Conservation (phyloP, 2,113 vertebrate genomes). For the Pseudorectes ferrugineus region DNA sequence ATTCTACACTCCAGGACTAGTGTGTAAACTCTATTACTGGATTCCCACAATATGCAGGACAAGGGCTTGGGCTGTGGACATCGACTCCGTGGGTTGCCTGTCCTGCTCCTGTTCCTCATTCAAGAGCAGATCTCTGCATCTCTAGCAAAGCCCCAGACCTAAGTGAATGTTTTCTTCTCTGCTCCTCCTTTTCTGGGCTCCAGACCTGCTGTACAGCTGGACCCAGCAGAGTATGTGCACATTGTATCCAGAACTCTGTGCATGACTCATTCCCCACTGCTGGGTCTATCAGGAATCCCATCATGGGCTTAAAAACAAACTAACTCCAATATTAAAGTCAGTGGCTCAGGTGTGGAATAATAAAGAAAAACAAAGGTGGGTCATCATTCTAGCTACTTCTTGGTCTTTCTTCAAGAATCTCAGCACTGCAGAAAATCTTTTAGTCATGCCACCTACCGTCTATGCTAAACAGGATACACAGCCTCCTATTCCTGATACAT, state of each 20-base stretch:
- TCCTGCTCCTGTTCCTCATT: background rate
- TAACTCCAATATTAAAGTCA: background rate
- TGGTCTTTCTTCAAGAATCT: background rate
- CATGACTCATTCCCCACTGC: background rate
- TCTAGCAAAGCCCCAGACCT: background rate
- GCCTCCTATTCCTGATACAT: constrained; percentile 51
- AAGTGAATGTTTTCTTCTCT: background rate
- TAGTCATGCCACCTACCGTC: background rate
- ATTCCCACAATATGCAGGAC: background rate
- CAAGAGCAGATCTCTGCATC: background rate
- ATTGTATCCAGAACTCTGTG: background rate
- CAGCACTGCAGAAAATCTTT: background rate
- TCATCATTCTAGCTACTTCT: background rate
- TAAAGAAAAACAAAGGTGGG: background rate
- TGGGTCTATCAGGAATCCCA: background rate
- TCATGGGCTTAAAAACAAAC: background rate
- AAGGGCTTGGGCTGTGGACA: background rate
- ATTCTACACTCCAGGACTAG: background rate
- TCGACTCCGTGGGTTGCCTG: background rate
- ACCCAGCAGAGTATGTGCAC: background rate
- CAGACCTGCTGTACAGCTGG: background rate
- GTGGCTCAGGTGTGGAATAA: background rate
- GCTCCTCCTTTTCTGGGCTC: background rate
- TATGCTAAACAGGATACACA: background rate
- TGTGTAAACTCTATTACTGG: background rate